Conservation (phyloP, 2,797 vertebrate species). For the Gallinago stenura region DNA sequence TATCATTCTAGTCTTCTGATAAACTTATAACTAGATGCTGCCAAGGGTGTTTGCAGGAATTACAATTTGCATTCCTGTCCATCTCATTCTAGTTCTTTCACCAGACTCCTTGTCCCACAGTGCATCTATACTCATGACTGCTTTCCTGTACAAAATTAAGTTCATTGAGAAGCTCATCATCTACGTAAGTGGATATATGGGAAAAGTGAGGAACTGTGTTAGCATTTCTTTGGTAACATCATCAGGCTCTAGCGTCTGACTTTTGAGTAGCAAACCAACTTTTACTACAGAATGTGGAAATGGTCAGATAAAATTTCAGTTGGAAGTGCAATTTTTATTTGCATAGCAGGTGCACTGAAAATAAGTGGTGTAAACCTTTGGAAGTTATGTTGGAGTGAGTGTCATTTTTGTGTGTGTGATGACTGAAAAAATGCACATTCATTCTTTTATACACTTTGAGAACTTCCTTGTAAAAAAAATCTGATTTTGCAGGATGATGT, state of each 20-base stretch:
- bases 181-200: not conserved
- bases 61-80: constrained; percentile 17
- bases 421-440: not conserved
- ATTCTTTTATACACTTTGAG: not conserved
- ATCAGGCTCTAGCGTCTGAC: not conserved
- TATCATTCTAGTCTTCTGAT: not conserved
- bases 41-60: constrained; percentile 7
- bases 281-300: not conserved
- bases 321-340: constrained; percentile 1
- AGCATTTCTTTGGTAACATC: not conserved
- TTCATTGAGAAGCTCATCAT: not conserved
- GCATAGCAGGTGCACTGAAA: constrained; percentile 23
- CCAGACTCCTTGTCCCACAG: not conserved
- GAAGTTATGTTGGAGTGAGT: not conserved
- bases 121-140: not conserved
- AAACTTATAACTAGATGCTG: not conserved
- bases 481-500: not conserved
- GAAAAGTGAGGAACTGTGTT: not conserved
- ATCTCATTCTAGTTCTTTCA: not conserved
- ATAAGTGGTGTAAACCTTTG: not conserved
- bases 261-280: constrained; percentile 14
- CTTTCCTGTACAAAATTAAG: not conserved
- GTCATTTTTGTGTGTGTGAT: not conserved
- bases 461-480: not conserved
- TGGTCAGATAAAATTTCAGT: constrained; percentile 20